These are phyloP conservation scores for Hippolais icterina DNA, from an alignment of 2,113 vertebrate genomes.

Conservation along the genomic window DNA sequence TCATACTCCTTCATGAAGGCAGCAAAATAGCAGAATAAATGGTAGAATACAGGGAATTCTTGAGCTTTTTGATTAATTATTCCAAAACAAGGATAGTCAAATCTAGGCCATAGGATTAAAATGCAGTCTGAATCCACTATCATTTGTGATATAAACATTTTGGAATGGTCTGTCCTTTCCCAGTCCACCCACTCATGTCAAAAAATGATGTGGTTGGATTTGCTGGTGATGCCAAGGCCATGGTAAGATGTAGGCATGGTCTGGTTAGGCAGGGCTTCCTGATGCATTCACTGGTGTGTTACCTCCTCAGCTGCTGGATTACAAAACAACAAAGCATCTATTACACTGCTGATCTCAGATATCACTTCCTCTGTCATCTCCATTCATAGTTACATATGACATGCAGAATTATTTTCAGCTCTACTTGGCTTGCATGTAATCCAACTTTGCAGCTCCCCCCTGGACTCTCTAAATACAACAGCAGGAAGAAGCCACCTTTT, in stretches of 20 bases:
- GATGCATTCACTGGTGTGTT: background rate
- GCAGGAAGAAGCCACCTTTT: background rate
- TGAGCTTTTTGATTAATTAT: background rate
- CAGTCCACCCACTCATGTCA: background rate
- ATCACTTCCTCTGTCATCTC: background rate
- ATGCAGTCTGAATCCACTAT: background rate
- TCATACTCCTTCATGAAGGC: background rate
- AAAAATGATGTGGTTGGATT: background rate
- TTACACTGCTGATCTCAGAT: background rate
- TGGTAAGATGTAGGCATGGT: background rate
- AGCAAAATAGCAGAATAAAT: background rate
- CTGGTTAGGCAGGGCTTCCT: background rate
- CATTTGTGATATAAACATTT: background rate
- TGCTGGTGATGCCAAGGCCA: background rate
- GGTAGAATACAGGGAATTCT: background rate
- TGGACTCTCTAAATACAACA: background rate
- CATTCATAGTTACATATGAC: background rate
- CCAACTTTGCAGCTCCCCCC: background rate
- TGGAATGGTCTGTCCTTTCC: background rate
- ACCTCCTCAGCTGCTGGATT: background rate
- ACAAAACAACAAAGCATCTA: background rate
- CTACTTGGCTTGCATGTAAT: background rate
- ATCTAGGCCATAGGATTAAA: background rate
- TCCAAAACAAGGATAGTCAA: background rate
- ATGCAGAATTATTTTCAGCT: slow-evolving; percentile 35